phyloP scores from a whole-genome alignment of 2,113 vertebrate genomes.

The Clarias magur region DNA sequence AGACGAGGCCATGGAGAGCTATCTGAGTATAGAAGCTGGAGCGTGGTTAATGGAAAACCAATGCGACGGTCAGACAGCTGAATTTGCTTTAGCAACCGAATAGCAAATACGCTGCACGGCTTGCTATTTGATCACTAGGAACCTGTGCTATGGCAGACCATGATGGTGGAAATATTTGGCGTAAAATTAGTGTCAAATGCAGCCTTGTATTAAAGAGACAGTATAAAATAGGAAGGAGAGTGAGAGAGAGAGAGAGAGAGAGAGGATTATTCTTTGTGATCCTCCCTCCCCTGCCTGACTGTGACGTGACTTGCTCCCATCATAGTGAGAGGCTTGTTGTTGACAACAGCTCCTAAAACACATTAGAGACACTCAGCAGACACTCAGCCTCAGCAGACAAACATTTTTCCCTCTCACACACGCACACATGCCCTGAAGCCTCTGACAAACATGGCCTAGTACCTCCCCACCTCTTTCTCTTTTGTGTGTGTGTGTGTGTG shows the following conservation, averaged over 20 bases:
- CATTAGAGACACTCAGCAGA: constrained; percentile 38
- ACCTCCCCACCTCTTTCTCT: constrained; percentile 10
- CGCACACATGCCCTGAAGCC: constrained; percentile 41
- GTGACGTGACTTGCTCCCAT: constrained; percentile 37
- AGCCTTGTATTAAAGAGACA: background rate
- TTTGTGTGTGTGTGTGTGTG: background rate
- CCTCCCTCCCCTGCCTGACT: background rate
- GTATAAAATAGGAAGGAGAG: background rate
- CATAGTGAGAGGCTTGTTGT: constrained; percentile 39
- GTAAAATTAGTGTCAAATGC: background rate
- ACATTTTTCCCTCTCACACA: constrained; percentile 17
- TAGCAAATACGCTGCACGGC: background rate
- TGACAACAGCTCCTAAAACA: constrained; percentile 44
- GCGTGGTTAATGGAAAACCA: constrained; percentile 45
- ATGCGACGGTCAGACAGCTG: constrained; percentile 43
- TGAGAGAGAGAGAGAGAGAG: constrained; percentile 15
- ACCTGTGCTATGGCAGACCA: background rate
- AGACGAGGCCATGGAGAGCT: constrained; percentile 29
- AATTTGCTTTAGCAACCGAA: constrained; percentile 49
- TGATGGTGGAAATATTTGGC: constrained; percentile 33
- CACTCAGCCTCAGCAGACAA: constrained; percentile 34
- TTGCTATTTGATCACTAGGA: constrained; percentile 6
- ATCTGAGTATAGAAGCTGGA: constrained; percentile 23
- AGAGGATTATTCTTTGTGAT: constrained; percentile 12
- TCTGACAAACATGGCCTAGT: constrained; percentile 43